Evolutionary conservation across 2,888 invertebrate genomes (phyloP).

Genomic region (Pammene aurita): DNA sequence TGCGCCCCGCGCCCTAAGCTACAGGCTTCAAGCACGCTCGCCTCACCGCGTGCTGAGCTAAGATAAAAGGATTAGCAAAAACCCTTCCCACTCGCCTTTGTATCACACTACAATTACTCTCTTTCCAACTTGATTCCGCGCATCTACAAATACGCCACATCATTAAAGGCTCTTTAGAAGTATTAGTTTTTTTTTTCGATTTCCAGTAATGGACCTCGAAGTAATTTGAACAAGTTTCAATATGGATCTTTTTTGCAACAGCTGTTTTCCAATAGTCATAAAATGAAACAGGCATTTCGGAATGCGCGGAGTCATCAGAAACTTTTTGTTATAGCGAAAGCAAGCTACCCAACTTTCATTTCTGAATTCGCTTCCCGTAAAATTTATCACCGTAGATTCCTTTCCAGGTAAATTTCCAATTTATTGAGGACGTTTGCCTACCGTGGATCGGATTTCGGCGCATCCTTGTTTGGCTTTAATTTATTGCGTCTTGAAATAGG

Average conservation of each 20-base stretch:
- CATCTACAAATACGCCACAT: slow-evolving; percentile 32
- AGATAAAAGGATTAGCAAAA: slow-evolving; percentile 76
- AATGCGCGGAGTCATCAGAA: slow-evolving; percentile 41
- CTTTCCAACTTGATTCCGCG: slow-evolving; percentile 31
- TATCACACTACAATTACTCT: slow-evolving; percentile 45
- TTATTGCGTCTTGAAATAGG: slow-evolving; percentile 57
- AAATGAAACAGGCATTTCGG: slow-evolving; percentile 31
- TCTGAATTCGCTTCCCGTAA: slow-evolving; percentile 42
- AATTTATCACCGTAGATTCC: slow-evolving; percentile 46
- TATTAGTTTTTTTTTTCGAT: slow-evolving; percentile 29
- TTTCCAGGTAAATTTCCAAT: slow-evolving; percentile 51
- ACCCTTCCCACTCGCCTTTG: slow-evolving; percentile 61
- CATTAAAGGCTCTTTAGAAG: slow-evolving; percentile 27
- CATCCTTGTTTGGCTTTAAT: slow-evolving; percentile 54
- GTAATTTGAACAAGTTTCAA: slow-evolving; percentile 29
- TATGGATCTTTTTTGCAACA: slow-evolving; percentile 21
- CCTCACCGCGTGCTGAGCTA: slow-evolving; percentile 67
- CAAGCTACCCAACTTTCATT: slow-evolving; percentile 42
- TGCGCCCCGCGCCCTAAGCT: slow-evolving; percentile 53
- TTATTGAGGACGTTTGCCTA: slow-evolving; percentile 49
- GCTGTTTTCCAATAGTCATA: slow-evolving; percentile 17
- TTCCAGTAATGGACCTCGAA: slow-evolving; percentile 24
- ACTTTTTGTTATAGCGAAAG: slow-evolving; percentile 39
- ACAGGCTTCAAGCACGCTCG: slow-evolving; percentile 50
- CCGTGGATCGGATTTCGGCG: slow-evolving; percentile 51